These are phyloP conservation scores for Lasioglossum malachurum DNA, from an alignment of 2,888 invertebrate genomes.

Conservation along the genomic window DNA sequence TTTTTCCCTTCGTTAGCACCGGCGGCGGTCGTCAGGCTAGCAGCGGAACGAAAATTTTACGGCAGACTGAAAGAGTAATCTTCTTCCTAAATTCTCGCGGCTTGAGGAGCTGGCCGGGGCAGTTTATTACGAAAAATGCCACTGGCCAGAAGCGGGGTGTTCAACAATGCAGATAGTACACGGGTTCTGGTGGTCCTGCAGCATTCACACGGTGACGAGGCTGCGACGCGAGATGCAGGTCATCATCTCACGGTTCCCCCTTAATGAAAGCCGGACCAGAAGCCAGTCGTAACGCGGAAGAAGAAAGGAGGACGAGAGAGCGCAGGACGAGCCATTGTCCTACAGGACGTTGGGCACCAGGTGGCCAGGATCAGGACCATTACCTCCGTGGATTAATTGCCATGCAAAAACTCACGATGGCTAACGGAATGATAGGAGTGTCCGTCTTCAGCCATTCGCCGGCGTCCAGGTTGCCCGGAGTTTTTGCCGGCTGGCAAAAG, in stretches of 20 bases:
- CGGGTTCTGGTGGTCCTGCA: background rate
- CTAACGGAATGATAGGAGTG: slow-evolving; percentile 76
- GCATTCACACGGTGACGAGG: slow-evolving; percentile 56
- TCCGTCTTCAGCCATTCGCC: slow-evolving; percentile 71
- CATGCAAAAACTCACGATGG: slow-evolving; percentile 80
- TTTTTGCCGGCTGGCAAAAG: slow-evolving; percentile 64
- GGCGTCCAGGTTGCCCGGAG: slow-evolving; percentile 50
- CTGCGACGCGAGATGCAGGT: slow-evolving; percentile 74
- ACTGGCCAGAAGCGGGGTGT: slow-evolving; percentile 4
- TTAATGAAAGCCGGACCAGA: slow-evolving; percentile 71
- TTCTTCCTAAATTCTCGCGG: slow-evolving; percentile 35
- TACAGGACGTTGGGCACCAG: slow-evolving; percentile 78
- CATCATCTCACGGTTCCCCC: slow-evolving; percentile 69
- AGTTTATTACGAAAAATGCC: slow-evolving; percentile 44
- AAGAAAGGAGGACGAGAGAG: slow-evolving; percentile 43
- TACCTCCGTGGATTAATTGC: slow-evolving; percentile 81
- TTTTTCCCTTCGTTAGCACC: background rate
- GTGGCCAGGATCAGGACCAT: slow-evolving; percentile 80
- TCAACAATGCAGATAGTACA: slow-evolving; percentile 29
- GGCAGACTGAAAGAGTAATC: slow-evolving; percentile 34
- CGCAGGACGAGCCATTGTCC: slow-evolving; percentile 78
- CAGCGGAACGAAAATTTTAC: slow-evolving; percentile 18
- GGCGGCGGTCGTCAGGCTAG: background rate
- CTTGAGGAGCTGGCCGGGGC: slow-evolving; percentile 28
- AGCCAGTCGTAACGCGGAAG: slow-evolving; percentile 33